A percentile compares a stretch with the other conserved stretches of the same genome.
Conservation (phyloP, 2,888 invertebrate species). For the Alloscopus bannaensis region DNA sequence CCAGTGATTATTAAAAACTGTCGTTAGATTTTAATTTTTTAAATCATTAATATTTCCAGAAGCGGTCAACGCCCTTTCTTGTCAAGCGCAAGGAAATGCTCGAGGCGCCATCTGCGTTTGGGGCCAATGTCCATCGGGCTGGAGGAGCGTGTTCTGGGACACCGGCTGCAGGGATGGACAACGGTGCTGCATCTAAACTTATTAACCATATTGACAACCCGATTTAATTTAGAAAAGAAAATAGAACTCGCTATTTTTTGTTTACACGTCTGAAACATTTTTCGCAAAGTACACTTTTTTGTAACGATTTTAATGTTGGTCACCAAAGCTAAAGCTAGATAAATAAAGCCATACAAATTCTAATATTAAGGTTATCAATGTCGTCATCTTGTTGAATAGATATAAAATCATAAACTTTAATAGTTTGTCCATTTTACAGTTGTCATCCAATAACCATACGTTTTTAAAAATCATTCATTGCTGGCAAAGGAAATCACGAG, state of each 20-base stretch:
- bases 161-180: neutral
- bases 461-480: no score
- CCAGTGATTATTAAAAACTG: neutral
- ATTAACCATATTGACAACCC: neutral
- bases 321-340: no score
- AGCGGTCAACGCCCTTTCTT: neutral
- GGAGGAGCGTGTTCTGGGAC: slow-evolving; percentile 3
- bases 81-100: slow-evolving; percentile 11
- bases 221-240: neutral
- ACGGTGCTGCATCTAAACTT: neutral
- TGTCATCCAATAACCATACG: no score
- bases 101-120: neutral
- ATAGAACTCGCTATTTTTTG: neutral
- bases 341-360: no score
- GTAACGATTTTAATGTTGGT: no score
- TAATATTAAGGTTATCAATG: no score
- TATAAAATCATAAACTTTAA: no score
- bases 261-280: no score
- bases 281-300: no score
- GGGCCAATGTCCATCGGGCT: neutral
- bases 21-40: neutral
- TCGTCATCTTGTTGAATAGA: no score
- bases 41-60: neutral
- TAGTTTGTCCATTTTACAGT: no score
- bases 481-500: no score